phyloP scores from a whole-genome alignment of 2,113 vertebrate species.

The Trogon melanurus region DNA sequence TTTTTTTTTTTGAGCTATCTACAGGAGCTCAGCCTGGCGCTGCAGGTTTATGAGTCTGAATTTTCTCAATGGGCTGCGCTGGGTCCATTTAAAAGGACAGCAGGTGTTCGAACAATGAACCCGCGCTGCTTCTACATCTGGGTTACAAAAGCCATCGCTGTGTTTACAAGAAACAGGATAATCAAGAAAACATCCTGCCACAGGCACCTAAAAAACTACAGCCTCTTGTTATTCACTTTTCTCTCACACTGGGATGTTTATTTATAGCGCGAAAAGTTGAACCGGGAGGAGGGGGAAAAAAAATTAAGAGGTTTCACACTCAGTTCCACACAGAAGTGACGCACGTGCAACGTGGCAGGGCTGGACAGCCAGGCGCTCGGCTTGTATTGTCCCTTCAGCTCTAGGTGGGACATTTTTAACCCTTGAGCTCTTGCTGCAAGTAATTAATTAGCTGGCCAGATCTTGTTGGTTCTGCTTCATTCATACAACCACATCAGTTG shows the following conservation, averaged over 20 bases:
- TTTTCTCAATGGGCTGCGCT: conserved; percentile 69
- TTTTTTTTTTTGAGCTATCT: conserved; percentile 5
- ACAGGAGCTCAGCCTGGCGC: not conserved
- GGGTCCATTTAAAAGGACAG: conserved; percentile 52
- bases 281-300: not conserved
- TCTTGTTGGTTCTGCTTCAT: not conserved
- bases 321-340: conserved; percentile 68
- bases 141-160: conserved; percentile 59
- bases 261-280: conserved; percentile 75
- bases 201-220: conserved; percentile 50
- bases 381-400: not conserved
- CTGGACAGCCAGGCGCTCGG: not conserved
- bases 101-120: conserved; percentile 84
- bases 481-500: fast-evolving
- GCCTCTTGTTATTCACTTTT: conserved; percentile 60
- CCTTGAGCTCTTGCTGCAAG: not conserved
- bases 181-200: conserved; percentile 81
- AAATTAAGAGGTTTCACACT: not conserved
- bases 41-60: conserved; percentile 15
- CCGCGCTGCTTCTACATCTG: conserved; percentile 71
- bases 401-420: not conserved
- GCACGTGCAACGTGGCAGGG: not conserved
- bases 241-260: conserved; percentile 74
- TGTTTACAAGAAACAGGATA: conserved; percentile 79
- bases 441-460: not conserved